phyloP scores from a whole-genome alignment of 1,140 invertebrate genomes.

The Plectus sambesii region DNA sequence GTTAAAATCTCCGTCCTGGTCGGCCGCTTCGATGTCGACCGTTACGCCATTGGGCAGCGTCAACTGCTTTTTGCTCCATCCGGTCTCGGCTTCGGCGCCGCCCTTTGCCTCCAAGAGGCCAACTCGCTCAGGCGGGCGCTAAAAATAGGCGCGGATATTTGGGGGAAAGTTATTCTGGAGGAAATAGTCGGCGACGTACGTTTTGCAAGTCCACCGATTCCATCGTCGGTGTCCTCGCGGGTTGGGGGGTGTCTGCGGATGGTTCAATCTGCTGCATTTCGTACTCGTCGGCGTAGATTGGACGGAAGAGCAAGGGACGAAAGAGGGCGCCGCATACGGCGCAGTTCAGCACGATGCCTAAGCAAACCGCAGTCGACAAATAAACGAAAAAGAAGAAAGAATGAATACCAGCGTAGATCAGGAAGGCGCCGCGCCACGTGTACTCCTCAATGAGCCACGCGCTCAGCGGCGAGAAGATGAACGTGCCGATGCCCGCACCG shows the following conservation, averaged over 20 bases:
- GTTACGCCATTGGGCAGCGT: conserved; percentile 1
- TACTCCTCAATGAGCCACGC: conserved; percentile 47
- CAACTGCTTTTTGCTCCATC: conserved; percentile 43
- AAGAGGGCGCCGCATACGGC: conserved; percentile 71
- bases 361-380: conserved; percentile 54
- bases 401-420: conserved; percentile 60
- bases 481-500: conserved; percentile 76
- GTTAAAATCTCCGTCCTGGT: conserved; percentile 55
- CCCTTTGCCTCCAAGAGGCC: not conserved
- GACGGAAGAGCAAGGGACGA: conserved; percentile 55
- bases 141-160: conserved; percentile 60
- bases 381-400: conserved; percentile 14
- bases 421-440: conserved; percentile 55
- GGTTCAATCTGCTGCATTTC: conserved; percentile 52
- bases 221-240: too few species aligned
- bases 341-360: conserved; percentile 55
- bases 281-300: conserved; percentile 82
- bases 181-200: too few species aligned
- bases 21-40: conserved; percentile 51
- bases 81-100: conserved; percentile 60
- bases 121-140: conserved; percentile 53
- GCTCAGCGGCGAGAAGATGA: conserved; percentile 55
- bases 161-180: not conserved
- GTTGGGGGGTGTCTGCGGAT: too few species aligned
- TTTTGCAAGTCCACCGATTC: too few species aligned